Percentiles rank a stretch among this genome's conserved stretches.
phyloP scores from a whole-genome alignment of 2,797 vertebrate genomes.

The Danio tinwini region DNA sequence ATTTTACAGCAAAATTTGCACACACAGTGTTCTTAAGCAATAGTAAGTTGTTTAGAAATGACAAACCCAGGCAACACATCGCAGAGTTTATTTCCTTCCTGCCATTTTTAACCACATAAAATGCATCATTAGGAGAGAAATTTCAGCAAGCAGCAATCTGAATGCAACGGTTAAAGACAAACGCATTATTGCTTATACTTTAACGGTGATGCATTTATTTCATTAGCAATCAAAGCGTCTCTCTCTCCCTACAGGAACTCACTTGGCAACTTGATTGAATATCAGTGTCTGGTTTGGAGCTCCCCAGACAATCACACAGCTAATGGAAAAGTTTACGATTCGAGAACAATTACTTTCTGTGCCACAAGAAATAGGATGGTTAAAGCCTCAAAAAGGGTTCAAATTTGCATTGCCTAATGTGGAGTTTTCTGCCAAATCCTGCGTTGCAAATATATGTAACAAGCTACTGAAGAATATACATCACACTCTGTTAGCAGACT shows the following conservation, averaged over 20 bases:
- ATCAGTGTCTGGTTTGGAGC: conserved; percentile 52
- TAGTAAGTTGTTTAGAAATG: conserved; percentile 55
- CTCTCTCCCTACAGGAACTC: conserved; percentile 49
- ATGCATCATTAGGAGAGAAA: conserved; percentile 50
- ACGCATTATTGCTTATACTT: conserved; percentile 59
- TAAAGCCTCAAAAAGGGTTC: conserved; percentile 41
- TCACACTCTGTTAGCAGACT: conserved; percentile 63
- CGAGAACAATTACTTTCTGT: conserved; percentile 4
- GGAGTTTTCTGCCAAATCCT: conserved; percentile 59
- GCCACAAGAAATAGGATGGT: conserved; percentile 18
- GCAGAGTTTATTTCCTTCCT: conserved; percentile 53
- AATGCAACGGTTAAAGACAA: conserved; percentile 55
- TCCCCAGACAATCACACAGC: conserved; percentile 22
- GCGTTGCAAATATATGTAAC: conserved; percentile 65
- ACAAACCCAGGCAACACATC: conserved; percentile 54
- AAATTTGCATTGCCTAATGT: conserved; percentile 59
- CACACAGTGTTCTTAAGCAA: conserved; percentile 45
- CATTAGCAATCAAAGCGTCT: conserved; percentile 62
- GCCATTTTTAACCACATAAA: conserved; percentile 38
- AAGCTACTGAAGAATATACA: conserved; percentile 62
- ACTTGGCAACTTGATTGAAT: conserved; percentile 45
- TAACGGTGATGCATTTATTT: conserved; percentile 61
- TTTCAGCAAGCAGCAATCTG: conserved; percentile 49
- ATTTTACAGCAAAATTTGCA: conserved; percentile 53
- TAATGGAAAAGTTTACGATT: conserved; percentile 37